These are phyloP conservation scores for Oreotrochilus melanogaster DNA, from an alignment of 2,113 vertebrate species.

Conservation along the genomic window DNA sequence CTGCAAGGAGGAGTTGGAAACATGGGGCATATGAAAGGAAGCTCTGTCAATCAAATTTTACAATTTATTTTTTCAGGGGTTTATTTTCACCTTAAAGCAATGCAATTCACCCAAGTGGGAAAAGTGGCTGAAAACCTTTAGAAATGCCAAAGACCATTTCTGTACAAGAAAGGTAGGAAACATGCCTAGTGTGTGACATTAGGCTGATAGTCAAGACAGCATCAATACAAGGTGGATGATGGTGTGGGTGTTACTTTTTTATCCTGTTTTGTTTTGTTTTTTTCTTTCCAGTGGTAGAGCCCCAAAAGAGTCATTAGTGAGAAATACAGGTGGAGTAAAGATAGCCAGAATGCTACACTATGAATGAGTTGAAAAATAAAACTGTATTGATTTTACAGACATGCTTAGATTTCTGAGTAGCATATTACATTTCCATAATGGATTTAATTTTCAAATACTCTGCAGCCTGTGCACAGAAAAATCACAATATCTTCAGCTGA, in stretches of 20 bases:
- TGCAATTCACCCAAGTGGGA: conserved; percentile 30
- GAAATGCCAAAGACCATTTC: conserved; percentile 29
- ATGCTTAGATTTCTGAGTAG: not conserved
- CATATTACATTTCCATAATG: not conserved
- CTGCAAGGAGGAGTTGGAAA: conserved; percentile 35
- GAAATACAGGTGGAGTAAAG: not conserved
- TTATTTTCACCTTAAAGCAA: conserved; percentile 56
- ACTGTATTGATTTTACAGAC: not conserved
- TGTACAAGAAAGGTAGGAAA: not conserved
- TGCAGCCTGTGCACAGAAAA: not conserved
- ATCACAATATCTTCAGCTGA: not conserved
- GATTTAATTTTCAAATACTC: not conserved
- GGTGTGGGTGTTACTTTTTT: not conserved
- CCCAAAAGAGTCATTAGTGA: not conserved
- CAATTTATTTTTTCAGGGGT: conserved; percentile 36
- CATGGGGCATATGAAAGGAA: not conserved
- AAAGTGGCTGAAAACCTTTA: conserved; percentile 39
- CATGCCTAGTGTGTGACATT: not conserved
- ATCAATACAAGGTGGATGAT: not conserved
- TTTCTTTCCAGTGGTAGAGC: not conserved
- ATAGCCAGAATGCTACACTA: not conserved
- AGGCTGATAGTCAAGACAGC: conserved; percentile 10
- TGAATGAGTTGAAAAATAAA: conserved; percentile 15
- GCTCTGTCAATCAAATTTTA: conserved; percentile 52
- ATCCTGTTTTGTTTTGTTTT: not conserved